A percentile compares a stretch with the other conserved stretches of the same genome.
Evolutionary conservation across 2,888 invertebrate genomes (phyloP).

Genomic region (Mesoligia furuncula): DNA sequence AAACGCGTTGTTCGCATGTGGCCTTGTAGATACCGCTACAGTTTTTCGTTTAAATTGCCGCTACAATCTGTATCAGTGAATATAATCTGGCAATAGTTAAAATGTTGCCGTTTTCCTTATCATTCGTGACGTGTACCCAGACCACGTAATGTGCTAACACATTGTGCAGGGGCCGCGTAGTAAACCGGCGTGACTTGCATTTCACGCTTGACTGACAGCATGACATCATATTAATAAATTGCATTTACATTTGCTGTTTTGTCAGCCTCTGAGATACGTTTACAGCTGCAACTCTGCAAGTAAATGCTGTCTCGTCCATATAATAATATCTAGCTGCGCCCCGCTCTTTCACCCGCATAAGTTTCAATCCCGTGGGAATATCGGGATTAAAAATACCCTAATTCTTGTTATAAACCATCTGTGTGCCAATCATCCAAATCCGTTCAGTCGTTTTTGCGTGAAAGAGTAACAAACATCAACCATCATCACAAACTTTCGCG

Average conservation of each 20-base stretch:
- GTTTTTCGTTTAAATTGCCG: slow-evolving; percentile 21
- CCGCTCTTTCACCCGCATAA: no score
- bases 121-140: slow-evolving; percentile 6
- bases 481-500: no score
- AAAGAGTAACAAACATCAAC: no score
- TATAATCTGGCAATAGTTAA: slow-evolving; percentile 4
- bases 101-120: slow-evolving; percentile 21
- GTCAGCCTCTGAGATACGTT: slow-evolving; percentile 18
- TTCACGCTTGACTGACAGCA: slow-evolving; percentile 57
- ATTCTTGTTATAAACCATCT: no score
- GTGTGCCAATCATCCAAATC: no score
- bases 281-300: slow-evolving; percentile 13
- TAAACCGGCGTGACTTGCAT: slow-evolving; percentile 60
- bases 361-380: no score
- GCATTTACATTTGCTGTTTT: slow-evolving; percentile 56
- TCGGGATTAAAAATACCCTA: no score
- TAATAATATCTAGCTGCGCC: no score
- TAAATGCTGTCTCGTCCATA: no score
- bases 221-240: slow-evolving; percentile 58
- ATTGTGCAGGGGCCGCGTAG: slow-evolving; percentile 47
- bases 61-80: slow-evolving; percentile 19
- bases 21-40: no score
- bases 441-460: no score
- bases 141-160: slow-evolving; percentile 23
- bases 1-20: no score